Percentiles rank a stretch among this genome's conserved stretches.
Evolutionary conservation across 2,888 invertebrate species (phyloP).

Genomic region (Cepaea hortensis): DNA sequence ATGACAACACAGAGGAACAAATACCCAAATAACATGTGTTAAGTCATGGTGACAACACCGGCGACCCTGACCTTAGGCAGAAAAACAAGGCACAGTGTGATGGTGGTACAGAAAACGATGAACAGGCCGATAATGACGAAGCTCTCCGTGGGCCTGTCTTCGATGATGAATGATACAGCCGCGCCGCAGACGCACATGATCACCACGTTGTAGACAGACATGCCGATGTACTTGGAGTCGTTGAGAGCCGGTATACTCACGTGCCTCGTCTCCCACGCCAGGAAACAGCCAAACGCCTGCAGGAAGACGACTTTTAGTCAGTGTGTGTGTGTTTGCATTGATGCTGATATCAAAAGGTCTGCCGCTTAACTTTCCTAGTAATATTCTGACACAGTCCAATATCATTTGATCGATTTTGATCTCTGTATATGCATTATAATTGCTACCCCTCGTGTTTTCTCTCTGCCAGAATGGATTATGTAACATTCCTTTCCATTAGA

Average conservation of each 20-base stretch:
- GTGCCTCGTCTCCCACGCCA: constrained; percentile 99
- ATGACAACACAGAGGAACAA: too few species aligned
- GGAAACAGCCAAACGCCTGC: constrained; percentile 97
- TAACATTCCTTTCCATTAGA: too few species aligned
- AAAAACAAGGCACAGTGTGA: constrained; percentile 97
- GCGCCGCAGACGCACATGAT: constrained; percentile 99
- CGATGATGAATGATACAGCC: constrained; percentile 94
- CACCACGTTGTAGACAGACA: constrained; percentile 98
- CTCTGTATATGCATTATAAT: too few species aligned
- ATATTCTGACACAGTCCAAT: too few species aligned
- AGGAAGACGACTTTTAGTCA: not conserved
- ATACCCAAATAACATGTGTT: too few species aligned
- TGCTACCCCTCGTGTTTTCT: too few species aligned
- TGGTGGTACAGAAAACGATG: constrained; percentile 98
- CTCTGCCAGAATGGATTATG: too few species aligned
- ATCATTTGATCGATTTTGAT: too few species aligned
- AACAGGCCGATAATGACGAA: constrained; percentile 97
- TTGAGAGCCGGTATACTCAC: constrained; percentile 98
- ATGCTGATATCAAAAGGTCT: too few species aligned
- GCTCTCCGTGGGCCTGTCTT: constrained; percentile 94
- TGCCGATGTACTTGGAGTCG: constrained; percentile 98
- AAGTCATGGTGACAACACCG: too few species aligned
- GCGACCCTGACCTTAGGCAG: constrained; percentile 87
- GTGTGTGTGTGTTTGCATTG: too few species aligned
- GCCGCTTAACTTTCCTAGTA: too few species aligned